A percentile compares a stretch with the other conserved stretches of the same genome.
phyloP scores from a whole-genome alignment of 1,140 invertebrate genomes.

The Potamilus streckersoni region DNA sequence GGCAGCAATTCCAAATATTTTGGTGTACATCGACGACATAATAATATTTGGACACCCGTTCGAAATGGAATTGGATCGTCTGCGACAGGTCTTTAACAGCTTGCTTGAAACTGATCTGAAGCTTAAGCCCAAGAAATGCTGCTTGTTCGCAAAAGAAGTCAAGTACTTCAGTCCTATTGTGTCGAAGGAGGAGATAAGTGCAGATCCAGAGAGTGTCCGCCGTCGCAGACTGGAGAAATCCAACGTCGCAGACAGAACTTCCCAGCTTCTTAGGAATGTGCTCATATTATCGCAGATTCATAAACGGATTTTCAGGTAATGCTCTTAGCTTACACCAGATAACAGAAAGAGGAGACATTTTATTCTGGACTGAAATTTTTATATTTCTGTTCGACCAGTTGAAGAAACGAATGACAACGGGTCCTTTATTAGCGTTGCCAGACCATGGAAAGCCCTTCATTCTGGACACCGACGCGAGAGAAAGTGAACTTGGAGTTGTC shows the following conservation, averaged over 20 bases:
- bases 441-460: conserved; percentile 27
- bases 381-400: conserved; percentile 27
- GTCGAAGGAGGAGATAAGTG: neutral
- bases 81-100: conserved; percentile 14
- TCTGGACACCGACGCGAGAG: conserved; percentile 41
- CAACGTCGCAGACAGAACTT: conserved; percentile 22
- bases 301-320: conserved; percentile 26
- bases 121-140: conserved; percentile 13
- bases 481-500: conserved; percentile 43
- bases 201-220: conserved; percentile 10
- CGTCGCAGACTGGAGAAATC: conserved; percentile 28
- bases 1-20: no score
- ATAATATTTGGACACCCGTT: conserved; percentile 5
- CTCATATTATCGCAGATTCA: conserved; percentile 22
- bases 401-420: conserved; percentile 24
- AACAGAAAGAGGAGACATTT: conserved; percentile 11
- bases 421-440: conserved; percentile 25
- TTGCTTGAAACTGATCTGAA: conserved; percentile 5
- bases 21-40: no score
- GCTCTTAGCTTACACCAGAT: conserved; percentile 24
- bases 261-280: conserved; percentile 32
- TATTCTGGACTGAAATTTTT: neutral
- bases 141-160: conserved; percentile 3
- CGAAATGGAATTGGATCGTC: conserved; percentile 10
- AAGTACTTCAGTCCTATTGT: conserved; percentile 2